Base-by-base conservation (phyloP, 2,888 invertebrate species). In the Pemphredon lugubris region DNA sequence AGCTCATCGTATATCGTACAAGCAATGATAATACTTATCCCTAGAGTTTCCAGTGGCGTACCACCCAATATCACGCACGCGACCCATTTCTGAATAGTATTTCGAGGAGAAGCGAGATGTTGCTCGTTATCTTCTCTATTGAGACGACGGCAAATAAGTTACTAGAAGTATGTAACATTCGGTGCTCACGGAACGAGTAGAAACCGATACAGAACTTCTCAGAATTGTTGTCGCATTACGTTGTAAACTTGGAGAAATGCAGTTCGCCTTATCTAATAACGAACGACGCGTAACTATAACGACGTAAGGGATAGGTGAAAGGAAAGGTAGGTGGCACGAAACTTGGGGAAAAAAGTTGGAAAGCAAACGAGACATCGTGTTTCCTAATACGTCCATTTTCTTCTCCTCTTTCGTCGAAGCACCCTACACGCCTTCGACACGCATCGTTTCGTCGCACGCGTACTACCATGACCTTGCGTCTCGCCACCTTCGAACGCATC, bases 381-480 rank as follows among this genome's bases (percentile, higher is more conserved):
- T 32, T 7, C 37, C 14, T 13, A 13, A n/a, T 23, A 20, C 14
- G 13, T 13, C 26, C n/a, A 14, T 57, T 40, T 5, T 13, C 20
- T 26, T 44, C 21, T 44, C n/a, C 34, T 2, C 47, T 34, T 20
- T n/a, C 16, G n/a, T 16, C 18, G 42, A 13, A 32, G 16, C 48
- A 11, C 37, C 23, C 39, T n/a, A n/a, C 16, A 13, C n/a, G 23
- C 11, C 37, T 32, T 7, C 34, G 6, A 39, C 42, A 37, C 51
- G 37, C 51, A 48, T 60, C 60, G 21, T 59, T 45, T 57, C 53
- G 4, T 34, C 26, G 42, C 23, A 37, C 20, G 16, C 23, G 20
- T 23, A n/a, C 9, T 39, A n/a, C 18, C 14, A 9, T 11, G 18
- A n/a, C 44, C 16, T 26, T 13, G 18, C 57, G 42, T 21, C n/a